These are phyloP conservation scores for Apistogramma diplotaenia DNA, from an alignment of 2,113 vertebrate genomes.

Conservation along the genomic window DNA sequence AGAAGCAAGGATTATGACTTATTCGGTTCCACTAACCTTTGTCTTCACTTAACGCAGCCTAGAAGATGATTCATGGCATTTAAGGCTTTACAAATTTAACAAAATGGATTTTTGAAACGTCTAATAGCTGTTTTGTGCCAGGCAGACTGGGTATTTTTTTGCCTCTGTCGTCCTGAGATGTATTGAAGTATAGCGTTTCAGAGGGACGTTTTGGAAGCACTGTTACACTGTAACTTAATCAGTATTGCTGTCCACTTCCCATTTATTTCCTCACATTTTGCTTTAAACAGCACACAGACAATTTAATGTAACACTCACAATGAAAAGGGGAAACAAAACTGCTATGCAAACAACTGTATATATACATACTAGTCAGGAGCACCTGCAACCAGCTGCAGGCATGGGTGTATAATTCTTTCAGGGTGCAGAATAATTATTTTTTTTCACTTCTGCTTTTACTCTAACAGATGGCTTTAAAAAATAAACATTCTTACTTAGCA, in stretches of 20 bases:
- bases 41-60: not conserved
- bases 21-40: not conserved
- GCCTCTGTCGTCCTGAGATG: not conserved
- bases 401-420: not conserved
- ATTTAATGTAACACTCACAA: not conserved
- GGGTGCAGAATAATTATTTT: not conserved
- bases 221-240: not conserved
- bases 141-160: not conserved
- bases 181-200: not conserved
- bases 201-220: not conserved
- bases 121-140: not conserved
- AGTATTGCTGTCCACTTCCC: not conserved
- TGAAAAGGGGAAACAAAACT: constrained; percentile 47
- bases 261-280: not conserved
- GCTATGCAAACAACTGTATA: constrained; percentile 38
- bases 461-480: not conserved
- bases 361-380: not conserved
- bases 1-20: not conserved
- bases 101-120: not conserved
- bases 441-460: constrained; percentile 53
- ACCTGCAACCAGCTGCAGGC: constrained; percentile 11
- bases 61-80: not conserved
- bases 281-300: not conserved
- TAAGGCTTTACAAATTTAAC: not conserved
- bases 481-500: not conserved